Base-by-base conservation (phyloP, 2,113 vertebrate genomes). In the Holacanthus passer region DNA sequence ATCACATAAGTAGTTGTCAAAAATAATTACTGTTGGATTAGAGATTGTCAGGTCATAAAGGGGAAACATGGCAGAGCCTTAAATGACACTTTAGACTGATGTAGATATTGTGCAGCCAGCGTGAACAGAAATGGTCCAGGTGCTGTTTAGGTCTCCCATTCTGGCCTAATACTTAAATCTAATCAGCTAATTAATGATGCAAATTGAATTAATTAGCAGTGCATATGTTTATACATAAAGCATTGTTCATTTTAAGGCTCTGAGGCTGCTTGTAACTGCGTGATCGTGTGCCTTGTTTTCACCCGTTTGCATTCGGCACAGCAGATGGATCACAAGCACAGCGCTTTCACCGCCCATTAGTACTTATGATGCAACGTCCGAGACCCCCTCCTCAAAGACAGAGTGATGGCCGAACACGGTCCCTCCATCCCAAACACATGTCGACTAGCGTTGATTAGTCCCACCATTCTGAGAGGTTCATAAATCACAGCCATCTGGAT, bases 401-500 rank as follows among this genome's bases (percentile, higher is more conserved):
- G 77, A 84, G 56, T 64, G 83, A 85, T 81, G 60, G 82, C 50
- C 55, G 67, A 82, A 89, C 88, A 88, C 59, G 39, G 62, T 67
- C 77, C 79, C 87, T 68, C 82, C 75, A 53, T 91, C 79, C 87
- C 87, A 32, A 90, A 88, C 91, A 89, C 90, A 73, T 89, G 90
- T 87, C 48, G 82, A 19, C 76, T 20, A 22, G 79, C 63, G 79
- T 90, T 88, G 84, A 82, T 92, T 89, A 90, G 88, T 88, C 73
- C 64, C 77, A 45, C 78, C 64, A 0, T 87, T 88, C 71, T 7
- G 74, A 88, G 71, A 73, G 78, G 66, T 90, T 82, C 88, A 88
- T 89, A 77, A 91, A 93, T 94, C 88, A 73, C 79, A 70, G 73
- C 88, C 91, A 91, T 90, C 91, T 92, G 86, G 88, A 88, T 43